Conservation (phyloP, 2,113 vertebrate species). For the Artemisiospiza belli region DNA sequence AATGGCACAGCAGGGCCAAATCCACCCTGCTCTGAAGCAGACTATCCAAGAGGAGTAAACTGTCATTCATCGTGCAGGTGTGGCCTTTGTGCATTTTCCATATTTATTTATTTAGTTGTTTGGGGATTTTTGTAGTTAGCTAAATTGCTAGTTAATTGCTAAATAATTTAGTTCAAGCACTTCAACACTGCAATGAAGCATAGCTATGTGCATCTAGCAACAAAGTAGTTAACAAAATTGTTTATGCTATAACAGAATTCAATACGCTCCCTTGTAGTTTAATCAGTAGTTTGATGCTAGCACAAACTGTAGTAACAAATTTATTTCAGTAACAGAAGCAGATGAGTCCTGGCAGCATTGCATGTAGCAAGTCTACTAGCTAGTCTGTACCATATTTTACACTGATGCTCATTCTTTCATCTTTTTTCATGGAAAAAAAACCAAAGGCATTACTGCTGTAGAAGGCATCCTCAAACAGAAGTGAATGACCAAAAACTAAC, state of each 20-base stretch:
- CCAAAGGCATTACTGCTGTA: not conserved
- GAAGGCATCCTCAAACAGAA: not conserved
- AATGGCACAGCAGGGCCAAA: not conserved
- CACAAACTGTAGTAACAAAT: conserved; percentile 4
- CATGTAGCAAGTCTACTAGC: not conserved
- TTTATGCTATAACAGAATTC: not conserved
- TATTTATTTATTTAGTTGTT: not conserved
- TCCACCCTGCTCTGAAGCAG: not conserved
- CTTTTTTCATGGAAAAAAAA: not conserved
- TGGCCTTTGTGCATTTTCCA: not conserved
- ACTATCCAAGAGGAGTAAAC: not conserved
- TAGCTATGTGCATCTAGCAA: not conserved
- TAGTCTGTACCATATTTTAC: not conserved
- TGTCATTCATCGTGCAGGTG: not conserved
- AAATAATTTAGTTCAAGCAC: not conserved
- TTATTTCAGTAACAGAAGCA: conserved; percentile 8
- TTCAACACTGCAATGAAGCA: not conserved
- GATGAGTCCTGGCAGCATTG: not conserved
- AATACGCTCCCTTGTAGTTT: not conserved
- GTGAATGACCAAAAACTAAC: not conserved
- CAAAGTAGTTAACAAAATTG: not conserved
- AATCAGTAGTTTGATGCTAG: not conserved
- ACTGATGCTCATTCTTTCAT: not conserved
- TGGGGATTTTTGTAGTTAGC: not conserved
- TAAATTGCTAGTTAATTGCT: not conserved